Evolutionary conservation across 2,888 invertebrate genomes (phyloP).

Genomic region (Erynnis tages): DNA sequence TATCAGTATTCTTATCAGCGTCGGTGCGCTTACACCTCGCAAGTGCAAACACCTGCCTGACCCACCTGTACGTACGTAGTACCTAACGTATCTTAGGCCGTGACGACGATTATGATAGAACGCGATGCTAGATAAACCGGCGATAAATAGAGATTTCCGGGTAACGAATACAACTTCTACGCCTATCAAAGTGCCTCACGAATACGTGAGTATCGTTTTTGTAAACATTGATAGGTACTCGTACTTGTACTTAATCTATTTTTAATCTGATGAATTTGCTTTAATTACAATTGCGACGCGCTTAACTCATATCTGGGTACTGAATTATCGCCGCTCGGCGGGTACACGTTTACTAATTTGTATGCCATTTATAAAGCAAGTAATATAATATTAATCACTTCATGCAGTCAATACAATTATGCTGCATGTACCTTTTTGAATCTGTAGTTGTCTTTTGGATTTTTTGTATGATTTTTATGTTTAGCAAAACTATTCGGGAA

Average conservation of each 20-base stretch:
- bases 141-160: constrained; percentile 30
- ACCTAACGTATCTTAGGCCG: constrained; percentile 44
- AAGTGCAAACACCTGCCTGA: constrained; percentile 73
- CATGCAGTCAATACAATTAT: neutral
- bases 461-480: too few species aligned
- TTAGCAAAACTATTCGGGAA: too few species aligned
- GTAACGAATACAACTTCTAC: neutral
- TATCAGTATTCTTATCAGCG: constrained; percentile 62
- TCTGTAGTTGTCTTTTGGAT: too few species aligned
- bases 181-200: neutral
- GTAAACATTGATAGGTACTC: too few species aligned
- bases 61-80: constrained; percentile 57
- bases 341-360: constrained; percentile 12
- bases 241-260: constrained; percentile 1
- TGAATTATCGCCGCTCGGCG: constrained; percentile 3
- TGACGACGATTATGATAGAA: constrained; percentile 37
- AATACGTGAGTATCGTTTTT: neutral
- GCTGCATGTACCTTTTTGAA: too few species aligned
- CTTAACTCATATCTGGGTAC: neutral
- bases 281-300: constrained; percentile 8
- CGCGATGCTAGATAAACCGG: neutral
- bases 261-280: constrained; percentile 9
- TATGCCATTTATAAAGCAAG: constrained; percentile 11
- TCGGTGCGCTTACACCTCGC: constrained; percentile 60
- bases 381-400: too few species aligned